A percentile compares a stretch with the other conserved stretches of the same genome.
phyloP scores from a whole-genome alignment of 2,888 invertebrate species.

The Bursaphelenchus okinawaensis region DNA sequence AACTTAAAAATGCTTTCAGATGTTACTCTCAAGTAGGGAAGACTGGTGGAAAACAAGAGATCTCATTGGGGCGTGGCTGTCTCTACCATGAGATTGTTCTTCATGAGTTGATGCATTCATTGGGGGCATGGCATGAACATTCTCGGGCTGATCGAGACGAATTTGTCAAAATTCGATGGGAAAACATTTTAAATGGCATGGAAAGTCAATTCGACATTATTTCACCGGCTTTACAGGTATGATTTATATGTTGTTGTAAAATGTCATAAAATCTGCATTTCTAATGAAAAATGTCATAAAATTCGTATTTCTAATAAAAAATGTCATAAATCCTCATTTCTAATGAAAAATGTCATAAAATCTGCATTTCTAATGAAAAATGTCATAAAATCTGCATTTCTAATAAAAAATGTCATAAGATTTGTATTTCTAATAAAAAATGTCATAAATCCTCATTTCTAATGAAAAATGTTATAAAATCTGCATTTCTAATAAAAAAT shows the following conservation, averaged over 20 bases:
- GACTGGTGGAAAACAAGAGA: slow-evolving; percentile 54
- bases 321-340: too few relatives aligned
- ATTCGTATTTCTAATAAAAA: too few relatives aligned
- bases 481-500: too few relatives aligned
- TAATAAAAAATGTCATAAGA: too few relatives aligned
- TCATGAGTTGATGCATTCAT: slow-evolving; percentile 52
- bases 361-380: too few relatives aligned
- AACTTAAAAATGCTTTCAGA: slow-evolving; percentile 25
- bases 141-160: slow-evolving; percentile 58
- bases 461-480: too few relatives aligned
- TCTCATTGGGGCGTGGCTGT: slow-evolving; percentile 52
- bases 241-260: background rate
- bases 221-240: slow-evolving; percentile 25
- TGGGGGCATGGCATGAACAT: slow-evolving; percentile 55
- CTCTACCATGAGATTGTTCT: slow-evolving; percentile 57
- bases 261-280: background rate
- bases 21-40: slow-evolving; percentile 57
- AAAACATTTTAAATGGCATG: slow-evolving; percentile 58
- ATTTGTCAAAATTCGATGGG: slow-evolving; percentile 58
- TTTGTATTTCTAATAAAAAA: too few relatives aligned
- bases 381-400: too few relatives aligned
- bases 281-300: slow-evolving; percentile 41
- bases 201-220: slow-evolving; percentile 55
- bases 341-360: too few relatives aligned
- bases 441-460: too few relatives aligned